phyloP scores from a whole-genome alignment of 1,140 invertebrate species.

The Pogonognathellus flavescens region DNA sequence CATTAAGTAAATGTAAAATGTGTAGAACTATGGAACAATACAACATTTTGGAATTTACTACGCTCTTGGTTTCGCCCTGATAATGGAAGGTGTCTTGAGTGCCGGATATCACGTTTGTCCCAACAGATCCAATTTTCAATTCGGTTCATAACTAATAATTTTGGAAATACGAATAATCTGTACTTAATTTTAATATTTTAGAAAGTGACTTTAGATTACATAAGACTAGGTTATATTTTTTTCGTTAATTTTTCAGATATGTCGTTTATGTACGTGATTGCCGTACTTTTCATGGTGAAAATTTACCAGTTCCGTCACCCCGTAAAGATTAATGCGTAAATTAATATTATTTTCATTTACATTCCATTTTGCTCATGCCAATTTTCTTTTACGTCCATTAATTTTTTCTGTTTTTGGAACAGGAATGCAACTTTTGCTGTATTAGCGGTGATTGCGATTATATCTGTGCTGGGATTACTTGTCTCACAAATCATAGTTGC shows the following conservation, averaged over 20 bases:
- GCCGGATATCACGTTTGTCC: slow-evolving; percentile 74
- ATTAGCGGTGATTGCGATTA: slow-evolving; percentile 60
- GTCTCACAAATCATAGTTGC: slow-evolving; percentile 57
- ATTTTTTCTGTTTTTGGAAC: neutral
- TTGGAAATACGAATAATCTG: too few species aligned
- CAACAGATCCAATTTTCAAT: slow-evolving; percentile 75
- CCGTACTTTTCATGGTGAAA: slow-evolving; percentile 62
- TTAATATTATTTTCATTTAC: neutral
- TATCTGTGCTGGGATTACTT: slow-evolving; percentile 62
- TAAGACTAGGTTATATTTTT: too few species aligned
- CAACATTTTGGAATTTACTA: slow-evolving; percentile 67
- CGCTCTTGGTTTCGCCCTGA: slow-evolving; percentile 71
- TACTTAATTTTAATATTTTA: too few species aligned
- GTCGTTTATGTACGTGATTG: slow-evolving; percentile 66
- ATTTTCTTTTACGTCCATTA: too few species aligned
- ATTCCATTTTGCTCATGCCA: too few species aligned
- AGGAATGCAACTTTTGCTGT: slow-evolving; percentile 59
- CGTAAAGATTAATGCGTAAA: slow-evolving; percentile 64
- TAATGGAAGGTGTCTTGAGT: slow-evolving; percentile 86
- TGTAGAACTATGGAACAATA: slow-evolving; percentile 58
- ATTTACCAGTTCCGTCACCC: slow-evolving; percentile 66
- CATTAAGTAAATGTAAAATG: too few species aligned
- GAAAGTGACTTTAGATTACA: too few species aligned
- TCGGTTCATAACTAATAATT: slow-evolving; percentile 73
- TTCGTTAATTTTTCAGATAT: slow-evolving; percentile 63